Base-by-base conservation (phyloP, 2,888 invertebrate species). In the Gymnoscelis rufifasciata region DNA sequence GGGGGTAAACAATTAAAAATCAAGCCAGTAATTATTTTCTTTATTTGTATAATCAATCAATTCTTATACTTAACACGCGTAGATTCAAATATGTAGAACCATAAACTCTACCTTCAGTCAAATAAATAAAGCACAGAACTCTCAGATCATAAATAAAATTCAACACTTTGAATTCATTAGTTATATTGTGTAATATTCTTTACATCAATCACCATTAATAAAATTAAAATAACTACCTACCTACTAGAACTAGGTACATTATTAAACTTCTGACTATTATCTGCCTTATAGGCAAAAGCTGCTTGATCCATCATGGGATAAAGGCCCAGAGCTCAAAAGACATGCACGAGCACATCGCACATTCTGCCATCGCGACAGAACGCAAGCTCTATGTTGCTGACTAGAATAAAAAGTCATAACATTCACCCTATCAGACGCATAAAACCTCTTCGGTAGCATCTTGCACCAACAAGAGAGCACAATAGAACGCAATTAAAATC, bases 51-150 rank as follows among this genome's bases (percentile, higher is more conserved):
- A 19, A 19, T 19, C 5, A 2, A 19, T 3, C 2, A 3, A 19
- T 19, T 19, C 19, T 19, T 5, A 2, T 19, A 19, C n/a, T 19
- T 19, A 19, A 19, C 5, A 19, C 19, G 19, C 2, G 19, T 19
- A 19, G 19, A 19, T 19, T 19, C n/a, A n/a, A n/a, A n/a, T n/a
- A n/a, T 19, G 19, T 3, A 19, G 19, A 33, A 33, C 35, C 19
- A 19, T n/a, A 23, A 19, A 35, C 52, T 60, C 53, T 52, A 54
- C 57, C 52, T 55, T 61, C 60, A 55, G 58, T 62, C 62, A 68
- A 71, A 74, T 73, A 76, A 74, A 73, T 77, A 63, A 62, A 59
- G 57, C 65, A 59, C 51, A 59, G 51, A 62, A 62, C 70, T 71
- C 60, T 75, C 75, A 75, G 75, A 75, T 75, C 74, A 67, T 70